A percentile compares a stretch with the other conserved stretches of the same genome.
Conservation (phyloP, 2,113 vertebrate species). For the Phylloscopus trochiloides region DNA sequence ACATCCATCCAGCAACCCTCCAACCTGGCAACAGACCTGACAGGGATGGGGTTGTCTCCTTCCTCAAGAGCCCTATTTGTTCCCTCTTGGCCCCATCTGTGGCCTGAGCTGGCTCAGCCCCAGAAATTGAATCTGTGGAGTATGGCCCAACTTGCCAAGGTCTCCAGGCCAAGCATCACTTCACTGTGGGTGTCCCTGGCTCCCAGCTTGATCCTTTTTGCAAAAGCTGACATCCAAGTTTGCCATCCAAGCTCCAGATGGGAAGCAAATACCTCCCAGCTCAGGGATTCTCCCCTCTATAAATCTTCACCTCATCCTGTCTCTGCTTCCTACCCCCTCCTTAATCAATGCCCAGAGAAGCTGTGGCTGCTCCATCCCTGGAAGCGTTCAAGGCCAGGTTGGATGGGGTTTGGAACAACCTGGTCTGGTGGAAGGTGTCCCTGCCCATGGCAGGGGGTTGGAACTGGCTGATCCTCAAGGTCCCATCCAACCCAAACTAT, state of each 20-base stretch:
- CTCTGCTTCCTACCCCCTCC: not conserved
- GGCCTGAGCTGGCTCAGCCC: not conserved
- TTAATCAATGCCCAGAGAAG: not conserved
- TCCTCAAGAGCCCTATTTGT: not conserved
- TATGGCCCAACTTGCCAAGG: fast-evolving
- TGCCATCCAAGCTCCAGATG: not conserved
- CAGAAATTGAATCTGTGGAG: fast-evolving
- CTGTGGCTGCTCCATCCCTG: not conserved
- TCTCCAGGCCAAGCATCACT: not conserved
- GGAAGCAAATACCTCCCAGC: not conserved
- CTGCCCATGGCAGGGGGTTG: not conserved
- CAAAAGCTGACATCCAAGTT: fast-evolving
- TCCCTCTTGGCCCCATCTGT: not conserved
- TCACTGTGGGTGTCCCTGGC: not conserved
- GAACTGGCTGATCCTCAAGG: not conserved
- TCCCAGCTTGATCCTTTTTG: not conserved
- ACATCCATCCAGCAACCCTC: not conserved
- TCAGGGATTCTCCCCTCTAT: fast-evolving
- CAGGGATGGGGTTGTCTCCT: not conserved
- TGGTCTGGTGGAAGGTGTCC: fast-evolving
- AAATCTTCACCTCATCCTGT: not conserved
- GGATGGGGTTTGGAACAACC: not conserved
- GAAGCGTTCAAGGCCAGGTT: not conserved
- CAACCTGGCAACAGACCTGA: not conserved
- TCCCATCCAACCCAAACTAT: not conserved